Conservation (phyloP, 1,140 invertebrate species). For the Cyphomyrmex costatus region DNA sequence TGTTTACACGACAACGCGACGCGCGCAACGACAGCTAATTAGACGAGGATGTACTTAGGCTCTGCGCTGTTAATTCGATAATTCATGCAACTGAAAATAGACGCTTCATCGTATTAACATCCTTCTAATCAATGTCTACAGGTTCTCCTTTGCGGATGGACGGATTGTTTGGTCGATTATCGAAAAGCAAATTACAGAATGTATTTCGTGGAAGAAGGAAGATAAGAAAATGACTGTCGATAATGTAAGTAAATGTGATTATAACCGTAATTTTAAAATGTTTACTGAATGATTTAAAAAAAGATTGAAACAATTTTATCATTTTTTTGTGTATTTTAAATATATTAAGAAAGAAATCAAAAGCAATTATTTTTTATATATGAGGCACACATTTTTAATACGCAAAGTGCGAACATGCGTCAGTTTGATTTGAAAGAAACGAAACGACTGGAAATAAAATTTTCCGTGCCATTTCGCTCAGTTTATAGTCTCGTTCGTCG, state of each 20-base stretch:
- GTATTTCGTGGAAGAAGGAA: background rate
- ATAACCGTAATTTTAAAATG: background rate
- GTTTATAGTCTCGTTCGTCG: slow-evolving; percentile 53
- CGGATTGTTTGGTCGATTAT: background rate
- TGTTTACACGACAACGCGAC: slow-evolving; percentile 57
- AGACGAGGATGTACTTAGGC: slow-evolving; percentile 48
- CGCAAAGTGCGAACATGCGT: background rate
- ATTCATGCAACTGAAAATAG: slow-evolving; percentile 43
- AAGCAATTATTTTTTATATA: no score
- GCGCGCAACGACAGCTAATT: slow-evolving; percentile 58
- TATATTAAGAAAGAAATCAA: no score
- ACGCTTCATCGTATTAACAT: slow-evolving; percentile 3
- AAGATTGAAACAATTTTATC: background rate
- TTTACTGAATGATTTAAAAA: background rate
- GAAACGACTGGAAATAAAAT: slow-evolving; percentile 47
- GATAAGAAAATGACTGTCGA: background rate
- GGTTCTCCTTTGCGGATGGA: background rate
- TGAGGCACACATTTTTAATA: no score
- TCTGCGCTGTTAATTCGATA: slow-evolving; percentile 39
- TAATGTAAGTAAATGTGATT: background rate
- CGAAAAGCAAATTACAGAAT: background rate
- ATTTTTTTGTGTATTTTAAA: no score
- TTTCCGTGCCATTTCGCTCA: background rate
- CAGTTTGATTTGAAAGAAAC: slow-evolving; percentile 30
- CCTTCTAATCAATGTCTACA: slow-evolving; percentile 3